Base-by-base conservation (phyloP, 2,888 invertebrate species). In the Dryococelus australis region DNA sequence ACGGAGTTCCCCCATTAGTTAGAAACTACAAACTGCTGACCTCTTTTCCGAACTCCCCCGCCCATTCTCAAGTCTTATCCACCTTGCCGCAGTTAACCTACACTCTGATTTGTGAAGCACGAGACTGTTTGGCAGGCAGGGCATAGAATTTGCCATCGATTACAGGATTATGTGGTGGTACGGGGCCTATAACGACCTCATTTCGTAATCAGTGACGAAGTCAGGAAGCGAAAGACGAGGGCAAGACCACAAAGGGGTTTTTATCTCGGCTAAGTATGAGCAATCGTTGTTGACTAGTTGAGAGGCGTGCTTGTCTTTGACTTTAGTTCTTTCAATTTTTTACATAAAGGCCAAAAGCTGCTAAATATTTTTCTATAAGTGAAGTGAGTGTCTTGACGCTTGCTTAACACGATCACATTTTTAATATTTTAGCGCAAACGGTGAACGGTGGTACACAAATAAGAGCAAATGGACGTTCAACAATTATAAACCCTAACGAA, bases 91-190 rank as follows among this genome's bases (percentile, higher is more conserved):
- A 65, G 65, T 65, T 65, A 65, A 65, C 24, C 65, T 65, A 6
- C 24, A 20, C n/a, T n/a, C 65, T 16, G 65, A 20, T 65, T 65
- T n/a, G 65, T n/a, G 65, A 24, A 20, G n/a, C 65, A 65, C 65
- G 65, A 65, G 24, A 24, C 65, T 20, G 0, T 65, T n/a, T 16
- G 65, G 65, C 65, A 24, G 20, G 65, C 65, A 20, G 65, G 2
- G 65, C 65, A 65, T 65, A 65, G 65, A 65, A 65, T 65, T 65
- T 65, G 65, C 65, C 65, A 20, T 65, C 65, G n/a, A 65, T 65
- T 65, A 65, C 65, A 65, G 65, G 65, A 65, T n/a, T n/a, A n/a
- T n/a, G 65, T n/a, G 65, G 65, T 20, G 6, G 65, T 65, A 65
- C 6, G 65, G 65, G 65, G n/a, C 20, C 65, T 65, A 24, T 65